Percentiles rank a stretch among this genome's conserved stretches.
Evolutionary conservation across 2,113 vertebrate genomes (phyloP).

Genomic region (Perccottus glenii): DNA sequence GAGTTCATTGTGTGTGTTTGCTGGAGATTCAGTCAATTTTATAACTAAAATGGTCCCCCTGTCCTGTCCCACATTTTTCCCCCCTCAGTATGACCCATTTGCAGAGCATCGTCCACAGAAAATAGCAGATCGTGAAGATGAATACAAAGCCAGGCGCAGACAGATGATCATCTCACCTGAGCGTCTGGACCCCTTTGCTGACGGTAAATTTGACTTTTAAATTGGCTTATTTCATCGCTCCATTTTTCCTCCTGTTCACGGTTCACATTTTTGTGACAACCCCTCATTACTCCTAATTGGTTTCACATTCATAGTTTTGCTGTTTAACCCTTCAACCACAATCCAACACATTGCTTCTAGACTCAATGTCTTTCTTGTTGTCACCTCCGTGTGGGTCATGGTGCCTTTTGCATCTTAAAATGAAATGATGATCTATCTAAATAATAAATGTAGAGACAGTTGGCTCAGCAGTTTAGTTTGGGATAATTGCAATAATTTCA

Average conservation of each 20-base stretch:
- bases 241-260: slow-evolving; percentile 41
- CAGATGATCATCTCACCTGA: slow-evolving; percentile 99
- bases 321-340: slow-evolving; percentile 80
- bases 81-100: slow-evolving; percentile 99
- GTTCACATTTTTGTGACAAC: slow-evolving; percentile 36
- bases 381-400: slow-evolving; percentile 50
- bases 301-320: slow-evolving; percentile 46
- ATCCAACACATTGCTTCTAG: slow-evolving; percentile 74
- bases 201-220: slow-evolving; percentile 86
- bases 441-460: background rate
- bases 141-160: slow-evolving; percentile 94
- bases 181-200: slow-evolving; percentile 98
- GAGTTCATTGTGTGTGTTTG: too few relatives aligned
- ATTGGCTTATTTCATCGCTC: slow-evolving; percentile 34
- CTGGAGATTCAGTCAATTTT: too few relatives aligned
- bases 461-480: background rate
- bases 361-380: slow-evolving; percentile 62
- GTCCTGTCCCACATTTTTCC: background rate
- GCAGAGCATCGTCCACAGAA: slow-evolving; percentile 95
- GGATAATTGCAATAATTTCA: background rate
- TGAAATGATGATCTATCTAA: too few relatives aligned
- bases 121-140: slow-evolving; percentile 96
- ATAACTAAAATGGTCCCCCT: too few relatives aligned
- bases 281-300: slow-evolving; percentile 41
- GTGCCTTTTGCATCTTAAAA: slow-evolving; percentile 20